Base-by-base conservation (phyloP, 2,888 invertebrate genomes). In the Acanthosepion lycidas region DNA sequence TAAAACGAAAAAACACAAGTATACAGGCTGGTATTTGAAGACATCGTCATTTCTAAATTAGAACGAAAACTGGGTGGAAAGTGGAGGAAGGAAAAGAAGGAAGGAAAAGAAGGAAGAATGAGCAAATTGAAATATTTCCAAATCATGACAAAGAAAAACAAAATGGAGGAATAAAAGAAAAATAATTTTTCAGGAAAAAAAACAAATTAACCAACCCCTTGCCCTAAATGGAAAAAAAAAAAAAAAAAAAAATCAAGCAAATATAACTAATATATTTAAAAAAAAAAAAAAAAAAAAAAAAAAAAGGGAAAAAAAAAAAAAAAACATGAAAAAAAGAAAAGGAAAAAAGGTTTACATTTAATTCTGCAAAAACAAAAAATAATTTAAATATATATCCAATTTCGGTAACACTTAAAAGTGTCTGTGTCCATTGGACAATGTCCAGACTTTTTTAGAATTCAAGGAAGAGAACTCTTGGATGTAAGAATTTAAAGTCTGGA, bases 141-240 rank as follows among this genome's bases (percentile, higher is more conserved):
- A 78, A 78, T 59, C 59, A 18, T 59, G n/a, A 78, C 78, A 33
- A 78, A n/a, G n/a, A n/a, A 78, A 78, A 78, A 78, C n/a, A n/a
- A 33, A 78, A 78, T 78, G 78, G 78, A 78, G 78, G 78, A 78
- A 78, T 78, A 78, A 78, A 78, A 78, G 78, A 78, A 78, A 33
- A 78, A 78, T 5, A 4, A n/a, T 78, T 78, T 78, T 78, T 78
- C 78, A 78, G 15, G n/a, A n/a, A 78, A 78, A n/a, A n/a, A 33
- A 0, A n/a, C 18, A 15, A 78, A 33, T 15, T 12, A n/a, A 28
- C 28, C 78, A 28, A n/a, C 78, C 33, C n/a, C n/a, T 23, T 15
- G 78, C 78, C n/a, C n/a, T 78, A 8, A n/a, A 78, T 1, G 23
- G 33, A 33, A n/a, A 5, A n/a, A n/a, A 78, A 26, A 64, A 64